phyloP scores from a whole-genome alignment of 2,797 vertebrate species.

The Aulostomus chinensis region DNA sequence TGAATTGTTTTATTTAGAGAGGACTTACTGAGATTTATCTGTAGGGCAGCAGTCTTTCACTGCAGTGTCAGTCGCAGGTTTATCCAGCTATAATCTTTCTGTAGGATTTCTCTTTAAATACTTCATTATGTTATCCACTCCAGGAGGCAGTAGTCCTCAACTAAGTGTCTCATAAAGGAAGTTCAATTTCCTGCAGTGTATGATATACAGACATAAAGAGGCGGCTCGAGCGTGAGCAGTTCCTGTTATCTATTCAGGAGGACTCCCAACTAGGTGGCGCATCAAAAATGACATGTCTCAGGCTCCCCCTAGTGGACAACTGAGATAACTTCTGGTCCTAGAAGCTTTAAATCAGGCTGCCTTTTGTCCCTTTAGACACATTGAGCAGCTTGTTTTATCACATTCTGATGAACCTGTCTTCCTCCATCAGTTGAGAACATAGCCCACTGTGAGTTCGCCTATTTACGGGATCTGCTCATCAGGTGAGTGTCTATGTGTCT shows the following conservation, averaged over 20 bases:
- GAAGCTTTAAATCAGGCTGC: too few species aligned
- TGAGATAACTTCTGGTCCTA: neutral
- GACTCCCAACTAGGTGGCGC: too few species aligned
- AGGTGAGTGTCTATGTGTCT: constrained; percentile 78
- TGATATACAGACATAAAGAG: neutral
- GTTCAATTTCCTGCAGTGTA: constrained; percentile 54
- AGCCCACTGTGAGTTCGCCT: constrained; percentile 97
- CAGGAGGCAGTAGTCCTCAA: constrained; percentile 25
- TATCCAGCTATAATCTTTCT: neutral
- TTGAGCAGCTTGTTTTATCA: too few species aligned
- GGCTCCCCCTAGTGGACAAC: constrained; percentile 55
- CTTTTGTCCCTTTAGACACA: neutral
- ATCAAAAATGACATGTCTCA: neutral
- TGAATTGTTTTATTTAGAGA: too few species aligned
- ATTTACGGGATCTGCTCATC: constrained; percentile 96
- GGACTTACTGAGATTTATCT: too few species aligned
- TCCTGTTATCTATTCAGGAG: constrained; percentile 34
- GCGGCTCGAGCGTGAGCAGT: constrained; percentile 4
- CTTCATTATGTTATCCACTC: constrained; percentile 48
- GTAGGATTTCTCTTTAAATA: constrained; percentile 21
- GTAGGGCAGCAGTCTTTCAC: too few species aligned
- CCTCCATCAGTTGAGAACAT: constrained; percentile 91
- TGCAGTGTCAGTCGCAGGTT: neutral
- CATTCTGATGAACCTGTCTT: constrained; percentile 15
- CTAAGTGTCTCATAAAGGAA: constrained; percentile 50